Conservation (phyloP, 2,888 invertebrate species). For the Pycnomerus fuliginosus region DNA sequence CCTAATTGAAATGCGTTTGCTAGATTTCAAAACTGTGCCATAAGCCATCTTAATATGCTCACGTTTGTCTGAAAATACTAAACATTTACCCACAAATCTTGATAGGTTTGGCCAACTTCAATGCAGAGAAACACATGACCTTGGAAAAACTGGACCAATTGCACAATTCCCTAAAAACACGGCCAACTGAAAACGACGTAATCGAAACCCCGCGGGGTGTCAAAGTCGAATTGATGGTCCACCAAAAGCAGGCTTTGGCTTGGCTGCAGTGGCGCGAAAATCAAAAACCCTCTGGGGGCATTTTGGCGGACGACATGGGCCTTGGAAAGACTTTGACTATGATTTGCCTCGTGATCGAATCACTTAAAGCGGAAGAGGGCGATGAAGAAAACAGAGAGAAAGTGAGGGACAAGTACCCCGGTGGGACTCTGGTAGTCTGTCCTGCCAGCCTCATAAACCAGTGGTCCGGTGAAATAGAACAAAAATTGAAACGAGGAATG, state of each 20-base stretch:
- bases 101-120: slow-evolving; percentile 66
- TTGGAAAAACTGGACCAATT: slow-evolving; percentile 70
- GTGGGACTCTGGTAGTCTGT: slow-evolving; percentile 86
- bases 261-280: slow-evolving; percentile 90
- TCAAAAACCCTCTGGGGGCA: slow-evolving; percentile 84
- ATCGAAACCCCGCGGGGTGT: slow-evolving; percentile 65
- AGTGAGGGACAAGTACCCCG: slow-evolving; percentile 43
- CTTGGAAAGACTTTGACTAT: slow-evolving; percentile 82
- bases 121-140: slow-evolving; percentile 68
- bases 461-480: slow-evolving; percentile 80
- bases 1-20: no score
- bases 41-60: slow-evolving; percentile 30
- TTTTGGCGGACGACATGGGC: slow-evolving; percentile 85
- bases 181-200: slow-evolving; percentile 62
- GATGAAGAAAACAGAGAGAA: slow-evolving; percentile 32
- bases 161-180: slow-evolving; percentile 67
- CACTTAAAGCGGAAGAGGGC: slow-evolving; percentile 52
- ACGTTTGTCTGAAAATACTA: slow-evolving; percentile 34
- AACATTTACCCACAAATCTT: no score
- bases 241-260: slow-evolving; percentile 81
- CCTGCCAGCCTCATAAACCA: slow-evolving; percentile 90
- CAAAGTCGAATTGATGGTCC: slow-evolving; percentile 69
- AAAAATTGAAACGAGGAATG: slow-evolving; percentile 61
- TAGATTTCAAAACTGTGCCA: background rate
- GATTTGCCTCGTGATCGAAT: slow-evolving; percentile 69